Base-by-base conservation (phyloP, 2,113 vertebrate species). In the Accipiter virgatus region DNA sequence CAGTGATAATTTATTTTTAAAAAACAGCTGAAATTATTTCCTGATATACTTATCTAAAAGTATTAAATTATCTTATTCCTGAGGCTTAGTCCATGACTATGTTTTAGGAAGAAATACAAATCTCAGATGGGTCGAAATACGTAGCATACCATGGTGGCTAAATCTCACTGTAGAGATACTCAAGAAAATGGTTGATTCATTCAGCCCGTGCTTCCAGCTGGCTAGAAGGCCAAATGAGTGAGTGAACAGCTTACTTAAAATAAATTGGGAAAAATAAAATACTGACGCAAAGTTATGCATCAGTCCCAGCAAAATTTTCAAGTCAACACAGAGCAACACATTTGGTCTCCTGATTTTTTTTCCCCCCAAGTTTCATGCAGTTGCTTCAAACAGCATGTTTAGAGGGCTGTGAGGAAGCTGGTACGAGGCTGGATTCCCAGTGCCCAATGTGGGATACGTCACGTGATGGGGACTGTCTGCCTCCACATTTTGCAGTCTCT, bases 391-490 rank as follows among this genome's bases (percentile, higher is more conserved):
- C 14, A 38, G 27, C 19, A 43, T 16, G 29, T 43, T 74, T 70
- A 42, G 7, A 48, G 27, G 7, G 15, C 11, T 74, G 16, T 52
- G 34, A 68, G 16, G 48, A 56, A 62, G 17, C 8, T 31, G 17
- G 14, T 34, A 7, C 43, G 43, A 65, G 23, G 26, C 12, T 65
- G 50, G 20, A 15, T 55, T 89, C 52, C 13, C 32, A 34, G 50
- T 59, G 8, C 19, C 31, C 31, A 16, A 3, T 23, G 56, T 17
- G 20, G 11, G 20, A 38, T 83, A 38, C 0, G 0, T 65, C 16
- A 38, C 16, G 14, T 55, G n/a, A 70, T 19, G 11, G n/a, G 32
- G 50, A 70, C 65, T 20, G 12, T 29, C 38, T 77, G 42, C 22
- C 25, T 70, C 32, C 2, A 0, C 32, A 40, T 55, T 55, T 53